Conservation (phyloP, 1,140 invertebrate genomes). For the Aphidius gifuensis region DNA sequence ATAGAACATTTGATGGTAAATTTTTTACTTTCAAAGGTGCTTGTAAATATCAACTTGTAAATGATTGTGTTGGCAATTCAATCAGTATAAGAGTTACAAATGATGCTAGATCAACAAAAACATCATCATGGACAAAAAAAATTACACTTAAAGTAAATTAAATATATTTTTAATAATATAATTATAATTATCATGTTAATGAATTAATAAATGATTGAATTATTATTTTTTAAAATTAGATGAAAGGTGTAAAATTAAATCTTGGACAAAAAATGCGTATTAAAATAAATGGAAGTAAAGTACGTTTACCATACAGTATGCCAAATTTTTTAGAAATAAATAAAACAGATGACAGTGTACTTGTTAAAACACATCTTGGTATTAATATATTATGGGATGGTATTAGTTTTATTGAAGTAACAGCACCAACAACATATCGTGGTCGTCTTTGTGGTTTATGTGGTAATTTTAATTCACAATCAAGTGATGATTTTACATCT, state of each 20-base stretch:
- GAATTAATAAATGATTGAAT: too few relatives aligned
- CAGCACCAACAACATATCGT: conserved; percentile 76
- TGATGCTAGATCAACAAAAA: conserved; percentile 71
- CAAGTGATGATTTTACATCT: conserved; percentile 71
- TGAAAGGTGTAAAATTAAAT: conserved; percentile 72
- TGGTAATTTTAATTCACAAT: conserved; percentile 85
- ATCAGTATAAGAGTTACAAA: conserved; percentile 89
- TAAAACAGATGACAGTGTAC: conserved; percentile 61
- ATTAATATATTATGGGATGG: conserved; percentile 88
- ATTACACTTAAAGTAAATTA: conserved; percentile 68
- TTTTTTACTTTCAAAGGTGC: conserved; percentile 88
- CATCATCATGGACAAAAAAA: conserved; percentile 84
- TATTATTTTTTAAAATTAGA: conserved; percentile 29
- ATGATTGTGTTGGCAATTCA: conserved; percentile 74
- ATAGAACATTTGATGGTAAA: conserved; percentile 88
- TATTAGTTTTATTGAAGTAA: conserved; percentile 86
- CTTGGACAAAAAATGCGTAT: conserved; percentile 83
- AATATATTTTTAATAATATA: too few relatives aligned
- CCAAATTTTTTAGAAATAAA: conserved; percentile 57
- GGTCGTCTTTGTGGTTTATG: conserved; percentile 83
- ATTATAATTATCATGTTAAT: too few relatives aligned
- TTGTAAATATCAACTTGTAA: conserved; percentile 83
- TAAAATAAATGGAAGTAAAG: conserved; percentile 77
- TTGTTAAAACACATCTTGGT: conserved; percentile 68
- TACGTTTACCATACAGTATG: conserved; percentile 65